A percentile compares a stretch with the other conserved stretches of the same genome.
These are phyloP conservation scores for Sclerodermus sp. DNA, from an alignment of 2,888 invertebrate species.

Conservation along the genomic window DNA sequence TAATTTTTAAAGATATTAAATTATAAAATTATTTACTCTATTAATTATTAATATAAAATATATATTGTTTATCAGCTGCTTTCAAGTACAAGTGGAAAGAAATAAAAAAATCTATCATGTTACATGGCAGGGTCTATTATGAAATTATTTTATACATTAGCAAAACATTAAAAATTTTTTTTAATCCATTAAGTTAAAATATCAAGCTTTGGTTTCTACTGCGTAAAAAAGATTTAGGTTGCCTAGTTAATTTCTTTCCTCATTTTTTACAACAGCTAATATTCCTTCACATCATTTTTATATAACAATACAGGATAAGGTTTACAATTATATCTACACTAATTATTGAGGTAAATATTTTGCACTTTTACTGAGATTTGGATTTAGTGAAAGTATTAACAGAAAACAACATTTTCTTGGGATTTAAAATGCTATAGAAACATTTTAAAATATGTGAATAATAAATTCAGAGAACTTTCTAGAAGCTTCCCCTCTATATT, in stretches of 20 bases:
- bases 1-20: conserved; percentile 32
- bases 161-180: too few species aligned
- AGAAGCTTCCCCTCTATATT: conserved; percentile 13
- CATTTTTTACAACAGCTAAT: not conserved
- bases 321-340: not conserved
- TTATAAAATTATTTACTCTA: conserved; percentile 10
- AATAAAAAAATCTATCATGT: too few species aligned
- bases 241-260: not conserved
- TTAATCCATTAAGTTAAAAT: not conserved
- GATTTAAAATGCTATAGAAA: conserved; percentile 15
- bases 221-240: conserved; percentile 4
- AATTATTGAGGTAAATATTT: not conserved
- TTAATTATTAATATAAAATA: conserved; percentile 27
- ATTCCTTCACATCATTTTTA: not conserved
- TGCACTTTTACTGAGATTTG: not conserved
- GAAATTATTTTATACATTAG: too few species aligned
- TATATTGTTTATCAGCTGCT: conserved; percentile 24
- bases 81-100: conserved; percentile 16
- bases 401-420: conserved; percentile 5
- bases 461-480: conserved; percentile 4
- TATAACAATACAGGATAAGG: not conserved
- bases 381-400: not conserved
- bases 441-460: conserved; percentile 19
- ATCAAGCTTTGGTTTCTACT: conserved; percentile 12
- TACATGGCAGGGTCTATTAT: too few species aligned